These are phyloP conservation scores for Microplitis mediator DNA, from an alignment of 1,140 invertebrate genomes.

Conservation along the genomic window DNA sequence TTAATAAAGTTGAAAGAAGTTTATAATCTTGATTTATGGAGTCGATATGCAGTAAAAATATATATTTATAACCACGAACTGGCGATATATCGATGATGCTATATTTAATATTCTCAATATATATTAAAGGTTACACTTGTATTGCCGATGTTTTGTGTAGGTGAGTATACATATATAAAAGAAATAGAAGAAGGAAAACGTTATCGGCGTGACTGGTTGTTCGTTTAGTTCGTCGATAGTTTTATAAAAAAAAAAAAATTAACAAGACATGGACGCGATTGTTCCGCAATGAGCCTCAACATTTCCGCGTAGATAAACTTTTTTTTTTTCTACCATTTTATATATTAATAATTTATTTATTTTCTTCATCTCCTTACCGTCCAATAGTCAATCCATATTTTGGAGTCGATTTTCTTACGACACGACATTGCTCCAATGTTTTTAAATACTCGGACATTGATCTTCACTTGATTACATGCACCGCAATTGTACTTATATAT, in stretches of 20 bases:
- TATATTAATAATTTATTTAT: too few relatives aligned
- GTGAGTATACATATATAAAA: not conserved
- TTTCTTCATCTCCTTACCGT: constrained; percentile 36
- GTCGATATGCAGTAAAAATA: not conserved
- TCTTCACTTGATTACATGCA: not conserved
- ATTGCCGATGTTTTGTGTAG: not conserved
- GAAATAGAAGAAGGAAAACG: constrained; percentile 4
- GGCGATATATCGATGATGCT: not conserved
- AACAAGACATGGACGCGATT: constrained; percentile 18
- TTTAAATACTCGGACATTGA: not conserved
- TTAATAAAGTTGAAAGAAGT: not conserved
- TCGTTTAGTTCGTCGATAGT: not conserved
- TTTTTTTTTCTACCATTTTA: too few relatives aligned
- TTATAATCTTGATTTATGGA: constrained; percentile 17
- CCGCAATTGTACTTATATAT: not conserved
- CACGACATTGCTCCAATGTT: constrained; percentile 41
- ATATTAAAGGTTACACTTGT: not conserved
- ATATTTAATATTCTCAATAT: not conserved
- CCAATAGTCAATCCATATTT: constrained; percentile 42
- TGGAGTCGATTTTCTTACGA: constrained; percentile 47
- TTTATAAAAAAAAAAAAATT: constrained; percentile 1
- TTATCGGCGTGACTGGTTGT: constrained; percentile 28
- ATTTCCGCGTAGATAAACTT: constrained; percentile 7
- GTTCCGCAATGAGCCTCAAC: not conserved
- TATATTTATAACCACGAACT: not conserved